phyloP scores from a whole-genome alignment of 2,888 invertebrate genomes.

The Andrena hattorfiana region DNA sequence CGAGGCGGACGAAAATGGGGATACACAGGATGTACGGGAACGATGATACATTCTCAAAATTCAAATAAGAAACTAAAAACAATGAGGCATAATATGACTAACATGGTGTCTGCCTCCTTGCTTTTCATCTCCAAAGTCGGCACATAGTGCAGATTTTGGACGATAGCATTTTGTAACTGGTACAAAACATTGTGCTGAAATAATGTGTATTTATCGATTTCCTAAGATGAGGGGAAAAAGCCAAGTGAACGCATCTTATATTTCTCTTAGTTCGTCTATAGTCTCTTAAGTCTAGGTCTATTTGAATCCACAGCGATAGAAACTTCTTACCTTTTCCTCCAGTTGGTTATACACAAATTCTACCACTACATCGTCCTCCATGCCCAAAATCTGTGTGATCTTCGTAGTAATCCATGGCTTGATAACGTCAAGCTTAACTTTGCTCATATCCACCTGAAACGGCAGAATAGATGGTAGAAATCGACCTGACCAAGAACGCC shows the following conservation, averaged over 20 bases:
- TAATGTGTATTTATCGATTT: constrained; percentile 81
- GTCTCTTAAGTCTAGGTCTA: constrained; percentile 50
- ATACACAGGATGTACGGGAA: constrained; percentile 47
- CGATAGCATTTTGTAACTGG: constrained; percentile 61
- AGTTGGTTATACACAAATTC: constrained; percentile 99
- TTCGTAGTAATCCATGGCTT: constrained; percentile 99
- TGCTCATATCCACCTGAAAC: constrained; percentile 96
- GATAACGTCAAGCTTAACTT: constrained; percentile 98
- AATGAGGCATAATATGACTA: constrained; percentile 63
- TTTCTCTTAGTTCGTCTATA: constrained; percentile 61
- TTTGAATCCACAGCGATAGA: constrained; percentile 32
- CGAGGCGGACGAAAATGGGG: constrained; percentile 45
- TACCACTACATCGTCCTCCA: constrained; percentile 99
- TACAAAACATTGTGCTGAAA: constrained; percentile 81
- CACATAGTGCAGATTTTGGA: constrained; percentile 70
- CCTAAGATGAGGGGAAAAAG: constrained; percentile 85
- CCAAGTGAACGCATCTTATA: constrained; percentile 81
- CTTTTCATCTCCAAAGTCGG: constrained; percentile 71
- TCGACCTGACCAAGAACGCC: too few relatives aligned
- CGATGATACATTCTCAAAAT: constrained; percentile 60
- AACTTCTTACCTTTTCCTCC: constrained; percentile 93
- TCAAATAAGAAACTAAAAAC: constrained; percentile 58
- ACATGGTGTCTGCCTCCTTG: constrained; percentile 68
- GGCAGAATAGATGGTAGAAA: background rate
- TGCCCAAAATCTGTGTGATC: constrained; percentile 97